Percentiles rank a stretch among this genome's conserved stretches.
Evolutionary conservation across 2,113 vertebrate genomes (phyloP).

Genomic region (Cygnus buccinator): DNA sequence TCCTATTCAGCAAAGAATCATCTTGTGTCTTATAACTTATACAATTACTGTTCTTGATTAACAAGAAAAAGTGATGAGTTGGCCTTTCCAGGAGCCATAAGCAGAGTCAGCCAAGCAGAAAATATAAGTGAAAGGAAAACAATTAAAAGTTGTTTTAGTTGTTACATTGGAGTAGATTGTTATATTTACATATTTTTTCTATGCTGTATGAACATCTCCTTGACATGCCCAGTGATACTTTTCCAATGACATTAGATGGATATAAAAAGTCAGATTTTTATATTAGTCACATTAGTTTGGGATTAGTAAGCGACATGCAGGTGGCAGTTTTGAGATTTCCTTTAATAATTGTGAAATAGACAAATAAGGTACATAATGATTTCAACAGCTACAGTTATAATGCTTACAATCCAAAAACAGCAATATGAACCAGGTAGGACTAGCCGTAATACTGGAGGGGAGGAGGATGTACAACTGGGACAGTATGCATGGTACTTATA

Average conservation of each 20-base stretch:
- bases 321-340: not conserved
- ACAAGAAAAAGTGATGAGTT: constrained; percentile 81
- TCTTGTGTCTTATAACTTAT: constrained; percentile 66
- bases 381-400: not conserved
- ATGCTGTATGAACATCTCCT: constrained; percentile 12
- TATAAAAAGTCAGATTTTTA: not conserved
- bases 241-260: not conserved
- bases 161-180: constrained; percentile 57
- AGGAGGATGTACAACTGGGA: not conserved
- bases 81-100: constrained; percentile 74
- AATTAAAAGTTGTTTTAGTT: constrained; percentile 80
- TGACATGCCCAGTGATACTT: not conserved
- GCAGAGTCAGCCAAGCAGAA: constrained; percentile 81
- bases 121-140: constrained; percentile 80
- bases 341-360: not conserved
- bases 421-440: not conserved
- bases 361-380: not conserved
- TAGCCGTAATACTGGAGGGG: not conserved
- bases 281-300: not conserved
- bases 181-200: constrained; percentile 68
- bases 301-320: not conserved
- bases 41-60: constrained; percentile 83
- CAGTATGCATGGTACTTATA: not conserved
- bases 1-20: constrained; percentile 75
- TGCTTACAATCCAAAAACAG: not conserved